A percentile compares a stretch with the other conserved stretches of the same genome.
These are phyloP conservation scores for Prietella phreatophila DNA, from an alignment of 2,113 vertebrate species.

Conservation along the genomic window DNA sequence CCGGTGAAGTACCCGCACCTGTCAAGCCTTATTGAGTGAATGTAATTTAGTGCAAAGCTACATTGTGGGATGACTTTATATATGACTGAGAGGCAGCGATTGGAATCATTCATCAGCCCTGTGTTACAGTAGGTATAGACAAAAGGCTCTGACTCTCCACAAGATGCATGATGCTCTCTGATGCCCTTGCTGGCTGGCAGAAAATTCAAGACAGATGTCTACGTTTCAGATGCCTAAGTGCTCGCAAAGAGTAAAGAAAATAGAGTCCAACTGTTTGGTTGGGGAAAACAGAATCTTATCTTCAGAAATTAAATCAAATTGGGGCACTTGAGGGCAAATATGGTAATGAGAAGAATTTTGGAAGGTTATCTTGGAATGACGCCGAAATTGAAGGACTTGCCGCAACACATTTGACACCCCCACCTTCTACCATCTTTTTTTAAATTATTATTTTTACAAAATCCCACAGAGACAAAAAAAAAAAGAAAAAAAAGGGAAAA, in stretches of 20 bases:
- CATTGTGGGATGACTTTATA: constrained; percentile 56
- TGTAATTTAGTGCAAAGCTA: constrained; percentile 56
- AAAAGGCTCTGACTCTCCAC: constrained; percentile 52
- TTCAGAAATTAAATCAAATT: constrained; percentile 57
- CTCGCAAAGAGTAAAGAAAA: constrained; percentile 44
- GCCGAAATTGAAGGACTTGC: constrained; percentile 42
- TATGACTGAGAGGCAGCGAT: constrained; percentile 56
- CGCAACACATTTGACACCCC: constrained; percentile 26
- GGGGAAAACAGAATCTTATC: constrained; percentile 44
- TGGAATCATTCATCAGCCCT: constrained; percentile 57
- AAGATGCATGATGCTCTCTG: constrained; percentile 55
- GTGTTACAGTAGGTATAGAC: constrained; percentile 53
- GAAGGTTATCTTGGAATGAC: constrained; percentile 37
- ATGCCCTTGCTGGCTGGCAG: constrained; percentile 56
- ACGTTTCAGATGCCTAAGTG: constrained; percentile 54
- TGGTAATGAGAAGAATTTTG: constrained; percentile 50
- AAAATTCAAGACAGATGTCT: constrained; percentile 55
- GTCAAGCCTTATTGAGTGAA: constrained; percentile 60
- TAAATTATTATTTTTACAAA: constrained; percentile 15
- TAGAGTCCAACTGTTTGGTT: constrained; percentile 42
- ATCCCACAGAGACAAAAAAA: constrained; percentile 3
- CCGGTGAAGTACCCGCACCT: constrained; percentile 58
- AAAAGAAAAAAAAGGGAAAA: constrained; percentile 15
- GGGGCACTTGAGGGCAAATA: constrained; percentile 46
- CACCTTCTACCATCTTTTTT: not conserved